phyloP scores from a whole-genome alignment of 2,888 invertebrate genomes.

The Exocentrus adspersus region DNA sequence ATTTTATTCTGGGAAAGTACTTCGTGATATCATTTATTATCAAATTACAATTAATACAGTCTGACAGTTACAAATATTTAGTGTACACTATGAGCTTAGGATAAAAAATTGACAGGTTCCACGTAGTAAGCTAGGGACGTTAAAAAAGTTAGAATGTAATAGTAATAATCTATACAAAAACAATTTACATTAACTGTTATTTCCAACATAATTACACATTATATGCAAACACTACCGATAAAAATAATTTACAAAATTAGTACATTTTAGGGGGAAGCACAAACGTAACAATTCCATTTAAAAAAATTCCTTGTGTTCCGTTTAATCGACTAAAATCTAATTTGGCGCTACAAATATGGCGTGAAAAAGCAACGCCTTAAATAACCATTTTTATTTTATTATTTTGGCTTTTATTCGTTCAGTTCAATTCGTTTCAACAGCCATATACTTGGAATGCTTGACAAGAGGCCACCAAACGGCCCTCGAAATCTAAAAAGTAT shows the following conservation, averaged over 20 bases:
- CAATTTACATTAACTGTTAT: slow-evolving; percentile 31
- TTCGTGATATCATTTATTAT: slow-evolving; percentile 42
- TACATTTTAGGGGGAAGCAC: slow-evolving; percentile 37
- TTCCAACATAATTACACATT: slow-evolving; percentile 38
- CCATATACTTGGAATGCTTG: slow-evolving; percentile 40
- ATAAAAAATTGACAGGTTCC: slow-evolving; percentile 47
- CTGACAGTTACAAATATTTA: slow-evolving; percentile 53
- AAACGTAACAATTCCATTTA: slow-evolving; percentile 39
- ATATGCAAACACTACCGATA: slow-evolving; percentile 34
- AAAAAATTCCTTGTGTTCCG: slow-evolving; percentile 37
- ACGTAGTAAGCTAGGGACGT: slow-evolving; percentile 39
- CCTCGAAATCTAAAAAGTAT: slow-evolving; percentile 1
- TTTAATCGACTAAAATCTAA: slow-evolving; percentile 37
- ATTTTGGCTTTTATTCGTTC: slow-evolving; percentile 36
- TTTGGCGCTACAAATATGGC: slow-evolving; percentile 37
- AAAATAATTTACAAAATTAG: slow-evolving; percentile 38
- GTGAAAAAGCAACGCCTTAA: slow-evolving; percentile 9
- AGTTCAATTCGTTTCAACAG: slow-evolving; percentile 37
- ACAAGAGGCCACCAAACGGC: slow-evolving; percentile 14
- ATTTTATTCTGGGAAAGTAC: not conserved
- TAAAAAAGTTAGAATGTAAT: slow-evolving; percentile 37
- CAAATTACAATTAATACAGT: slow-evolving; percentile 55
- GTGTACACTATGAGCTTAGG: slow-evolving; percentile 43
- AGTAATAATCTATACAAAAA: slow-evolving; percentile 43
- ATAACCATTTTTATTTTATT: slow-evolving; percentile 22